phyloP scores from a whole-genome alignment of 2,797 vertebrate species.

The Neosilurus mollespiculum region DNA sequence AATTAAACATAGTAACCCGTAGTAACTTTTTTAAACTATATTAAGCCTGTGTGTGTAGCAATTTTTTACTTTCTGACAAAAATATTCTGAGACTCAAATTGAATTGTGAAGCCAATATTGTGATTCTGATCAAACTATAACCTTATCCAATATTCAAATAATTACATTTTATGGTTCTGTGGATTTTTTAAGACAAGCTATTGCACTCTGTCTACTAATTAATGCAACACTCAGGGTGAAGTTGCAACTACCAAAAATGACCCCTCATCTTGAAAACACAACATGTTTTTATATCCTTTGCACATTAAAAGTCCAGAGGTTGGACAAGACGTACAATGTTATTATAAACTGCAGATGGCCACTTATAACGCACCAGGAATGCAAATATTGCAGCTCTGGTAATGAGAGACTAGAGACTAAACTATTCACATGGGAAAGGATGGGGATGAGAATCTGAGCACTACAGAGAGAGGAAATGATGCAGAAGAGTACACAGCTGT shows the following conservation, averaged over 20 bases:
- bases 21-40: background rate
- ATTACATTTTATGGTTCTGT: background rate
- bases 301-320: background rate
- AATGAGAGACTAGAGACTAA: background rate
- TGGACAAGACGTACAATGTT: background rate
- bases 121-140: background rate
- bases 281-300: background rate
- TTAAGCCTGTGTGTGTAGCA: background rate
- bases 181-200: background rate
- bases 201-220: background rate
- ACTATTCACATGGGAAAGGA: too few species aligned
- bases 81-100: background rate
- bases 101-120: background rate
- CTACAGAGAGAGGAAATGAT: background rate
- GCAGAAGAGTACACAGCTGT: slow-evolving; percentile 32
- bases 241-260: background rate
- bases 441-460: background rate
- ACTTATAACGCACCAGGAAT: background rate
- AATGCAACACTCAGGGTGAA: background rate
- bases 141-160: too few species aligned
- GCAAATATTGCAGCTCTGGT: background rate
- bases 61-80: background rate
- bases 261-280: too few species aligned
- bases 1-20: background rate
- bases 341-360: background rate